Evolutionary conservation across 53 echinoderm and acorn worm genomes (phyloP).

Genomic region (Mesocentrotus franciscanus): DNA sequence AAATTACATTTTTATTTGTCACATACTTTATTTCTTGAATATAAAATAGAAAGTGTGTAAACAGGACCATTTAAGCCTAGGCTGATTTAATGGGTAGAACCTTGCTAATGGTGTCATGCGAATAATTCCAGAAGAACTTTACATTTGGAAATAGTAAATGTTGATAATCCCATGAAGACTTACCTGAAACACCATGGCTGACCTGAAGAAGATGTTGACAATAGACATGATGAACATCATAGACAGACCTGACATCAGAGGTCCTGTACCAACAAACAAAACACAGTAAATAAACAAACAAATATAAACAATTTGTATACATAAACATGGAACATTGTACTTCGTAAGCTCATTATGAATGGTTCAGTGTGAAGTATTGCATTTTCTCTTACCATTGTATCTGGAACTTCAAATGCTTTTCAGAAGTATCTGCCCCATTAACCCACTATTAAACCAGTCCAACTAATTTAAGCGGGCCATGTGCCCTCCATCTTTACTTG

Average conservation of each 20-base stretch:
- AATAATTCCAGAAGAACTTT: too few species aligned
- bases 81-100: too few species aligned
- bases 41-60: too few species aligned
- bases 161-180: not conserved
- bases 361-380: not conserved
- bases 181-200: slow-evolving; percentile 91
- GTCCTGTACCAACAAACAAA: slow-evolving; percentile 63
- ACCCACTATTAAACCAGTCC: not conserved
- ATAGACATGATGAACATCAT: slow-evolving; percentile 85
- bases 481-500: too few species aligned
- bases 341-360: not conserved
- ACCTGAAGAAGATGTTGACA: slow-evolving; percentile 95
- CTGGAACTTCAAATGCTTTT: not conserved
- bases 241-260: slow-evolving; percentile 91
- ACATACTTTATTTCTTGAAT: too few species aligned
- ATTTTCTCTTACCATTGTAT: not conserved
- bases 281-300: not conserved
- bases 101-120: too few species aligned
- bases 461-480: not conserved
- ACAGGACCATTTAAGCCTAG: too few species aligned
- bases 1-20: too few species aligned
- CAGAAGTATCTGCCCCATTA: not conserved
- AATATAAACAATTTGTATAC: not conserved
- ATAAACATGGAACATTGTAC: too few species aligned
- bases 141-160: too few species aligned